Percentiles rank a stretch among this genome's conserved stretches.
These are phyloP conservation scores for Otolemur crassicaudatus DNA, from an alignment of 2,797 vertebrate species.

Conservation along the genomic window DNA sequence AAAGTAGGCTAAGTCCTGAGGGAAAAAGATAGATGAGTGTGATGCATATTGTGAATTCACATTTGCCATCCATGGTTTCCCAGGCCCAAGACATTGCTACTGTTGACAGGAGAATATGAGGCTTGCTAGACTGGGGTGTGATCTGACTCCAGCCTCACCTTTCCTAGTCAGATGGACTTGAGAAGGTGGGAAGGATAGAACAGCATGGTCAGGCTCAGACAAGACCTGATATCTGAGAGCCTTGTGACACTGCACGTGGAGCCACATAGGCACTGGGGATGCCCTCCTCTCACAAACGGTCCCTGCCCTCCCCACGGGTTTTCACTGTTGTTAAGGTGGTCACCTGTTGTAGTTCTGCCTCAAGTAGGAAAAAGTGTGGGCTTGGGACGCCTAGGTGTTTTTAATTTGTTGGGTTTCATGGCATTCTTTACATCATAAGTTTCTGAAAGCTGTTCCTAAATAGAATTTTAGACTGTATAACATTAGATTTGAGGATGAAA, in stretches of 20 bases:
- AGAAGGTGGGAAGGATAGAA: not conserved
- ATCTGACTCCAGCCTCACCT: not conserved
- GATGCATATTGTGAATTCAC: not conserved
- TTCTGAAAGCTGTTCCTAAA: slow-evolving; percentile 26
- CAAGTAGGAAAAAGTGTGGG: not conserved
- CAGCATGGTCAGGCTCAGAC: not conserved
- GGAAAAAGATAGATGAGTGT: rapidly evolving
- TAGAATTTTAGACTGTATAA: not conserved
- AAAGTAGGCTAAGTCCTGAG: not conserved
- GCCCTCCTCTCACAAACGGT: too few species aligned
- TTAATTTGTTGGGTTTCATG: not conserved
- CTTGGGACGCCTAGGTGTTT: not conserved
- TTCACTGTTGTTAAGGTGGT: not conserved
- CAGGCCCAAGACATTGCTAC: not conserved
- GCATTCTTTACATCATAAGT: not conserved
- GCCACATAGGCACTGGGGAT: too few species aligned
- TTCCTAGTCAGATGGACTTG: not conserved
- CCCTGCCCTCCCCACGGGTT: too few species aligned
- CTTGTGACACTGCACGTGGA: not conserved
- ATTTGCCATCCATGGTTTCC: not conserved
- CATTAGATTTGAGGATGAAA: not conserved
- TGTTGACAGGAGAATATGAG: rapidly evolving
- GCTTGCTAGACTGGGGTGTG: not conserved
- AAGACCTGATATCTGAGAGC: not conserved
- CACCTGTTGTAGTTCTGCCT: not conserved